Evolutionary conservation across 1,140 invertebrate genomes (phyloP).

Genomic region (Ips typographus): DNA sequence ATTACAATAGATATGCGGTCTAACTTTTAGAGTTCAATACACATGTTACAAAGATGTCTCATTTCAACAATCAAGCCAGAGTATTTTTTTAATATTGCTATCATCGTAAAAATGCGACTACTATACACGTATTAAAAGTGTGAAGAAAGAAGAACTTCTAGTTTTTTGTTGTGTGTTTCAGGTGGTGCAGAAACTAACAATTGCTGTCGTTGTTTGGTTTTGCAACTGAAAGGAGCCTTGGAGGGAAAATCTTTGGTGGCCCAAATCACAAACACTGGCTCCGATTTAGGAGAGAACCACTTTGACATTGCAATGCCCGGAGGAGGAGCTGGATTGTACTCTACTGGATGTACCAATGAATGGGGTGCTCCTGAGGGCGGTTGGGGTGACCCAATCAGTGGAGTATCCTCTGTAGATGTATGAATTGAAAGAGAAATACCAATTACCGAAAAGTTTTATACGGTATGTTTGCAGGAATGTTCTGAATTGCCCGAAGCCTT

Average conservation of each 20-base stretch:
- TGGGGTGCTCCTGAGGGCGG: conserved; percentile 22
- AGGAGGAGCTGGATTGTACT: conserved; percentile 12
- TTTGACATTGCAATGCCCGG: conserved; percentile 34
- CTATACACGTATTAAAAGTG: too few relatives aligned
- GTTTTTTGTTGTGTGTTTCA: conserved; percentile 7
- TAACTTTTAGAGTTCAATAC: too few relatives aligned
- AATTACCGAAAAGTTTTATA: neutral
- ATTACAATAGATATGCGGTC: too few relatives aligned
- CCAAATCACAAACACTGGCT: conserved; percentile 33
- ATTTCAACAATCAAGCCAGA: too few relatives aligned
- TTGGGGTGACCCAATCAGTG: conserved; percentile 17
- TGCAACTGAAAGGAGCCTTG: conserved; percentile 14
- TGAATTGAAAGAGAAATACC: neutral
- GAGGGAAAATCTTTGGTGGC: conserved; percentile 21
- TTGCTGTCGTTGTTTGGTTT: conserved; percentile 17
- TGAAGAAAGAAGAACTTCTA: neutral
- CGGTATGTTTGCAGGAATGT: conserved; percentile 12
- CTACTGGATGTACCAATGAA: conserved; percentile 16
- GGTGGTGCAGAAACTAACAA: conserved; percentile 18
- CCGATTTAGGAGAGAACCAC: conserved; percentile 26
- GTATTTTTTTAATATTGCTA: too few relatives aligned
- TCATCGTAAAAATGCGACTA: too few relatives aligned
- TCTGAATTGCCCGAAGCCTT: conserved; percentile 1
- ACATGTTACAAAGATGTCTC: too few relatives aligned
- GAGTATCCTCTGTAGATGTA: conserved; percentile 6